Conservation (phyloP, 2,113 vertebrate species). For the Chionomys nivalis region DNA sequence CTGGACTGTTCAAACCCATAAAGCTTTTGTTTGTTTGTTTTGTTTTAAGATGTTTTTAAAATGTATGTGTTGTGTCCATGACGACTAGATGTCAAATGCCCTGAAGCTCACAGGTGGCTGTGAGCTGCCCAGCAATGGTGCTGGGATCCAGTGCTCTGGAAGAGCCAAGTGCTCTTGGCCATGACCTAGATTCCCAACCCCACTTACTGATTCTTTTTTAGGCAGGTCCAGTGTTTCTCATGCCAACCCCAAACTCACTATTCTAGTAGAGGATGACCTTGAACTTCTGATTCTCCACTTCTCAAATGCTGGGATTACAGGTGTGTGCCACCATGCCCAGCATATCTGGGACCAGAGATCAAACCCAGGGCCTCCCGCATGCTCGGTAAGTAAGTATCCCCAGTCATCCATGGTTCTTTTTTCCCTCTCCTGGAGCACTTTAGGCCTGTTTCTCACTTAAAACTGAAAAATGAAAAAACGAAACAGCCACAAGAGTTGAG, state of each 20-base stretch:
- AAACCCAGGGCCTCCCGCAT: not conserved
- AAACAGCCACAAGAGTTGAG: not conserved
- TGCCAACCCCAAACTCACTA: not conserved
- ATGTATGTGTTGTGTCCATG: not conserved
- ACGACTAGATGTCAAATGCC: not conserved
- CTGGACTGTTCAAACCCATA: not conserved
- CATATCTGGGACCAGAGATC: not conserved
- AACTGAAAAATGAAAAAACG: not conserved
- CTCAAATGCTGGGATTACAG: not conserved
- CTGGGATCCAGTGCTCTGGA: not conserved
- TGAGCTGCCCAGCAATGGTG: not conserved
- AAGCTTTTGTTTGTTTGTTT: not conserved
- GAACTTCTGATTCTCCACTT: not conserved
- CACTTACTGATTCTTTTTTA: not conserved
- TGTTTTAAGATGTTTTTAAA: not conserved
- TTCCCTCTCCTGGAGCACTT: not conserved
- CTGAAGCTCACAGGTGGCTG: not conserved
- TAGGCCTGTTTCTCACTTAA: not conserved
- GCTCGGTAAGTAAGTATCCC: not conserved
- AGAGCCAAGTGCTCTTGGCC: not conserved
- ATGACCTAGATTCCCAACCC: not conserved
- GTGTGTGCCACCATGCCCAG: not conserved
- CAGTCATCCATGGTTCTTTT: not conserved
- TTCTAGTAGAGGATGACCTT: not conserved
- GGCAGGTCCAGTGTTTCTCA: not conserved